phyloP scores from a whole-genome alignment of 2,888 invertebrate genomes.

The Pammene aurita region DNA sequence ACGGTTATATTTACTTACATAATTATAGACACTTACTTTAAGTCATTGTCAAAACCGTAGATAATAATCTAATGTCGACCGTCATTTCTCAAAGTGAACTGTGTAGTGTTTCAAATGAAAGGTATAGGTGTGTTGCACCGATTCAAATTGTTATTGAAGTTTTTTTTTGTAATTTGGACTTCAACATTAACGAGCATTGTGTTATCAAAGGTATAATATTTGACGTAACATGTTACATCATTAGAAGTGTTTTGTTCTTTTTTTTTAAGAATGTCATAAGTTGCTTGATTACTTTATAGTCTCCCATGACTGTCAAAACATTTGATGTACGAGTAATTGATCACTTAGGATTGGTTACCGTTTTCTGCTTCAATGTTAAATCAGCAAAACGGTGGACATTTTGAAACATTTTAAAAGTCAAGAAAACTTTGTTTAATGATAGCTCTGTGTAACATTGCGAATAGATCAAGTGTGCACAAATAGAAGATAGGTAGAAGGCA shows the following conservation, averaged over 20 bases:
- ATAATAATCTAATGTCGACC: conserved; percentile 17
- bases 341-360: neutral
- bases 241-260: neutral
- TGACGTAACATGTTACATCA: too few relatives aligned
- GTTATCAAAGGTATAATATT: neutral
- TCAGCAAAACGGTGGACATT: neutral
- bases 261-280: neutral
- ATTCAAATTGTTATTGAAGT: neutral
- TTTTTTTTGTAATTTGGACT: conserved; percentile 7
- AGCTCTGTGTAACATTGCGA: conserved; percentile 14
- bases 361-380: neutral
- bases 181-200: neutral
- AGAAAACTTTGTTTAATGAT: neutral
- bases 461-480: conserved; percentile 20
- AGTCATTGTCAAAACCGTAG: conserved; percentile 27
- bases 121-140: neutral
- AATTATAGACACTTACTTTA: conserved; percentile 37
- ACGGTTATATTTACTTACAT: conserved; percentile 35
- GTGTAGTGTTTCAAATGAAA: conserved; percentile 31
- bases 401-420: conserved; percentile 5
- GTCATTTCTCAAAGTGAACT: conserved; percentile 30
- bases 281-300: neutral
- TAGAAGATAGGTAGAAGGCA: conserved; percentile 21
- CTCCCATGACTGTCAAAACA: conserved; percentile 10
- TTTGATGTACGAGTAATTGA: neutral